Evolutionary conservation across 2,113 vertebrate genomes (phyloP).

Genomic region (Bufo gargarizans): DNA sequence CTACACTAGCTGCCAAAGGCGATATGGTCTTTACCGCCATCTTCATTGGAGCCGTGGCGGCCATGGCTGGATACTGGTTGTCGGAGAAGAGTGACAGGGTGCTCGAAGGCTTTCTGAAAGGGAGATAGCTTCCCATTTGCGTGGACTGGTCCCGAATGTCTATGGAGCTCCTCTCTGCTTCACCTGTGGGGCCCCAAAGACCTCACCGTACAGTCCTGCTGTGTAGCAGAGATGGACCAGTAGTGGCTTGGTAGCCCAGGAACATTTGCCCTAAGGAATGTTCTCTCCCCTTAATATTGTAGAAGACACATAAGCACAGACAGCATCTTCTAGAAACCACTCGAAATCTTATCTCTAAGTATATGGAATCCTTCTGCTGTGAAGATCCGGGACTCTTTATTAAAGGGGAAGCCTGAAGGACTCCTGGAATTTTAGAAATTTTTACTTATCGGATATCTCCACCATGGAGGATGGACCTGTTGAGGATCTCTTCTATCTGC

Average conservation of each 20-base stretch:
- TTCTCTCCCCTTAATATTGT: neutral
- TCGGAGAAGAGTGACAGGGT: conserved; percentile 92
- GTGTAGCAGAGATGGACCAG: neutral
- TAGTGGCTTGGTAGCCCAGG: neutral
- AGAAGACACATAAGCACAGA: conserved; percentile 19
- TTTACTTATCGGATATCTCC: neutral
- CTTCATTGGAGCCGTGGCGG: conserved; percentile 93
- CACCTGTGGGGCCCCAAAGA: conserved; percentile 8
- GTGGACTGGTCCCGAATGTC: neutral
- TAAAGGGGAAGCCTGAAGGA: neutral
- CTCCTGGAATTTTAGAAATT: neutral
- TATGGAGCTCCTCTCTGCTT: conserved; percentile 6
- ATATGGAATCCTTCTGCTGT: neutral
- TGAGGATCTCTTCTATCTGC: neutral
- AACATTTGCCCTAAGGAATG: neutral
- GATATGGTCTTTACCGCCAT: conserved; percentile 98
- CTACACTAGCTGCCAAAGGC: conserved; percentile 93
- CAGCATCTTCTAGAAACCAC: neutral
- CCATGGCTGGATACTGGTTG: conserved; percentile 98
- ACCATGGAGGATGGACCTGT: neutral
- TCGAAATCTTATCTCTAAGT: neutral
- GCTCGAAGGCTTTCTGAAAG: conserved; percentile 93
- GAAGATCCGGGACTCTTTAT: neutral
- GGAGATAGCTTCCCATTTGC: conserved; percentile 72
- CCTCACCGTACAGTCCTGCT: neutral